A percentile compares a stretch with the other conserved stretches of the same genome.
These are phyloP conservation scores for Drosophila mayaguana DNA, from an alignment of 2,888 invertebrate species.

Conservation along the genomic window DNA sequence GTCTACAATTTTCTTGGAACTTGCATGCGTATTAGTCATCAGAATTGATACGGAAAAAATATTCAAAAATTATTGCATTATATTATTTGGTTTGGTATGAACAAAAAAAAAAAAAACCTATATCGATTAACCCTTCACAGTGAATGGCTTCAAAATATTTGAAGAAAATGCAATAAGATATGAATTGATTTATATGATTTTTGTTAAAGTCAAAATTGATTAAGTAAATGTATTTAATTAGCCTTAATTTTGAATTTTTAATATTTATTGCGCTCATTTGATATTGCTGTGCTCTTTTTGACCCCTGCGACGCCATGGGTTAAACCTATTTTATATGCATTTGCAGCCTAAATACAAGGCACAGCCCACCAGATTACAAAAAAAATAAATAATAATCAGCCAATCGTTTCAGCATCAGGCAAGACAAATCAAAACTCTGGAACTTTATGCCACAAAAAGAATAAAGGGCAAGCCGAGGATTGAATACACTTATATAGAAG, in stretches of 20 bases:
- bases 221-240: neutral
- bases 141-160: neutral
- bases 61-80: slow-evolving; percentile 47
- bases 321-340: slow-evolving; percentile 60
- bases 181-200: neutral
- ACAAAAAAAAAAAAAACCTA: slow-evolving; percentile 16
- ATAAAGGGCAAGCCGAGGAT: neutral
- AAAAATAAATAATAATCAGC: slow-evolving; percentile 42
- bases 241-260: neutral
- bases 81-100: slow-evolving; percentile 25
- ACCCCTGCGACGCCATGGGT: slow-evolving; percentile 31
- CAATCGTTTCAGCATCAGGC: slow-evolving; percentile 34
- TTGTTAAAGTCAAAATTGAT: neutral
- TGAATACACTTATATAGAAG: neutral
- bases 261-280: neutral
- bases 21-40: slow-evolving; percentile 79
- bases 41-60: slow-evolving; percentile 38
- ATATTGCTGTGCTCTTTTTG: neutral
- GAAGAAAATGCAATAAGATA: neutral
- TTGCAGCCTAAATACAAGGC: slow-evolving; percentile 61
- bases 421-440: slow-evolving; percentile 69
- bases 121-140: slow-evolving; percentile 44
- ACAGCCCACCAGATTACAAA: slow-evolving; percentile 54
- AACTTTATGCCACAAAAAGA: slow-evolving; percentile 1
- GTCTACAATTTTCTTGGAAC: slow-evolving; percentile 74